Base-by-base conservation (phyloP, 2,888 invertebrate genomes). In the Bellardia pandia region DNA sequence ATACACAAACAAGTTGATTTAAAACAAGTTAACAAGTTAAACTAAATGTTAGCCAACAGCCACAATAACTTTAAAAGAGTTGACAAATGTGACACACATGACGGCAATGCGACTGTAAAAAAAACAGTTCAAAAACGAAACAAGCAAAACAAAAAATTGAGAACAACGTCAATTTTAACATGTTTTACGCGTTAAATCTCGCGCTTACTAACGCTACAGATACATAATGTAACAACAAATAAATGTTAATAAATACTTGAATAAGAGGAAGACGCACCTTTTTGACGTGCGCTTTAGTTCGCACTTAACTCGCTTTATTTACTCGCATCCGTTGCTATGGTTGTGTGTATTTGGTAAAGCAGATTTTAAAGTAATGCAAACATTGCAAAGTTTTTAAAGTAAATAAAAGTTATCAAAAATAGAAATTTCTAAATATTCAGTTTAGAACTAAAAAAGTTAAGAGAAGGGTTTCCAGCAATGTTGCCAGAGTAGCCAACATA, bases 121-220 rank as follows among this genome's bases (percentile, higher is more conserved):
- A 23, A 23, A 23, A 23, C 23, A 62, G 56, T 53, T 30, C 53
- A 74, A 72, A 16, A 75, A 37, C 16, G 48, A 62, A 69, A 45
- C 45, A 69, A 62, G 23, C 3, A 48, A 82, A 11, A 33, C 48
- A 45, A 66, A 64, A 8, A 66, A 80, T 56, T 74, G 56, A 71
- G 71, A 77, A 82, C 69, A 72, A 58, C 71, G 42, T 64, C 33
- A 58, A 64, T 83, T 87, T 85, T 40, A 71, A 87, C 85, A 81
- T 80, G 78, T 81, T 81, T 87, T 77, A 82, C 42, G 87, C 87
- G 87, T 85, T 82, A 87, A 85, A 87, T 85, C 81, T 87, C 71
- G 87, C 87, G 84, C 81, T 87, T 81, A 69, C 74, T 64, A 78
- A 79, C n/a, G 56, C 23, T 53, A 77, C 45, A 60, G 53, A 4